phyloP scores from a whole-genome alignment of 2,797 vertebrate species.

The Brachymystax lenok region DNA sequence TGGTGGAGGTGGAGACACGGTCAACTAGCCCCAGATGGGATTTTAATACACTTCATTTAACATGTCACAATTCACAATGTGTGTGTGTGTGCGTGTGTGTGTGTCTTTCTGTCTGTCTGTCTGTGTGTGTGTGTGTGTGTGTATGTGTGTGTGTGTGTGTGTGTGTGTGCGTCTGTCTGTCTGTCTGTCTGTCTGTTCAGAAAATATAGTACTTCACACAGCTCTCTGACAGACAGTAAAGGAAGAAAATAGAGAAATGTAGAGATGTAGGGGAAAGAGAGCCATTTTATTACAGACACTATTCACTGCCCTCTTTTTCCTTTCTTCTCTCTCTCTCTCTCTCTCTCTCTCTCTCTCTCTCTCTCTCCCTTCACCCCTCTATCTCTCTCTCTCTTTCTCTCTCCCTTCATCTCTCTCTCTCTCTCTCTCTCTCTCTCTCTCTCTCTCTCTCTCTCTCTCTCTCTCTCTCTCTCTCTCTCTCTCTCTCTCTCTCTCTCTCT shows the following conservation, averaged over 20 bases:
- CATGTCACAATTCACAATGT: conserved; percentile 1
- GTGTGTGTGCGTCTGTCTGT: not conserved
- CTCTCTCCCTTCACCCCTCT: not conserved
- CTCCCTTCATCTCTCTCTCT: not conserved
- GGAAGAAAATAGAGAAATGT: no score
- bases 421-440: not conserved
- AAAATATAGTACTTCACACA: not conserved
- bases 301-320: not conserved
- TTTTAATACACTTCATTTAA: conserved; percentile 10
- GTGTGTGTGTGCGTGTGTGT: not conserved
- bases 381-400: not conserved
- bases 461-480: conserved; percentile 44
- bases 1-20: not conserved
- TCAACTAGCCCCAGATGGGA: conserved; percentile 14
- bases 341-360: not conserved
- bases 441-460: no score
- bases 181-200: not conserved
- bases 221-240: no score
- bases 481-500: conserved; percentile 67
- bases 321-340: no score
- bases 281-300: no score
- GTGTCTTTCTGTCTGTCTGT: not conserved
- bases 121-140: not conserved
- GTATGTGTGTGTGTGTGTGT: not conserved
- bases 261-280: no score